Evolutionary conservation across 1,140 invertebrate genomes (phyloP), one percentile per base, ranked within the genome.

Genomic region (Steinernema feltiae): DNA sequence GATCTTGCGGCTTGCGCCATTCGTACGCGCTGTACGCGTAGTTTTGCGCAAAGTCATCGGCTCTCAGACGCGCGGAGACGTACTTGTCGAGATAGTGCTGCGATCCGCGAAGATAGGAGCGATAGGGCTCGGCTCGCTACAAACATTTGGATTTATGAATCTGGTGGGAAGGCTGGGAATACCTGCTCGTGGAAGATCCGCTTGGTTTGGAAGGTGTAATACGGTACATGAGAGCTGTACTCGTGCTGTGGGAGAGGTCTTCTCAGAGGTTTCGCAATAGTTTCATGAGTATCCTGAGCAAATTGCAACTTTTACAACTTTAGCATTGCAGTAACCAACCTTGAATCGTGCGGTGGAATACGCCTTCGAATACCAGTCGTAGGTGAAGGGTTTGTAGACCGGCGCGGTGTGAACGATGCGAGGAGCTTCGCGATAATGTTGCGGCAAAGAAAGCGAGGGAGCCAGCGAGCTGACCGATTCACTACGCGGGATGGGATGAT

Each of bases 181-280:
- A 83, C 83, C 78, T 85, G 78, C 74, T 86, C 80, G 71, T 81
- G 80, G 79, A 86, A 85, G 72, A 85, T 86, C 46, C 84, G 76
- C 48, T 81, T 85, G 1, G 84, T 86, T 35, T 85, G 85, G 71
- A 83, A 78, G 35, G 82, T 80, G 79, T 85, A 85, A 69, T 83
- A 86, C 29, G 84, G 84, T 24, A 85, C 84, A 74, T 86, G 84
- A 32, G 78, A 76, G 48, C 72, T 76, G 73, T 79, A 78, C 31
- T 80, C 29, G 31, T 48, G 30, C 3, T n/a, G 17, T 17, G 77
- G 73, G 0, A 71, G 32, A 21, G 69, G 48, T 27, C 73, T 76
- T 31, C 73, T 77, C 30, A 72, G 69, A 41, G 77, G 77, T 32
- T 78, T 80, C n/a, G 69, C 71, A 30, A 78, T 71, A 29, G 70